A percentile compares a stretch with the other conserved stretches of the same genome.
phyloP scores from a whole-genome alignment of 2,797 vertebrate species.

The Toxotes lorentzi region DNA sequence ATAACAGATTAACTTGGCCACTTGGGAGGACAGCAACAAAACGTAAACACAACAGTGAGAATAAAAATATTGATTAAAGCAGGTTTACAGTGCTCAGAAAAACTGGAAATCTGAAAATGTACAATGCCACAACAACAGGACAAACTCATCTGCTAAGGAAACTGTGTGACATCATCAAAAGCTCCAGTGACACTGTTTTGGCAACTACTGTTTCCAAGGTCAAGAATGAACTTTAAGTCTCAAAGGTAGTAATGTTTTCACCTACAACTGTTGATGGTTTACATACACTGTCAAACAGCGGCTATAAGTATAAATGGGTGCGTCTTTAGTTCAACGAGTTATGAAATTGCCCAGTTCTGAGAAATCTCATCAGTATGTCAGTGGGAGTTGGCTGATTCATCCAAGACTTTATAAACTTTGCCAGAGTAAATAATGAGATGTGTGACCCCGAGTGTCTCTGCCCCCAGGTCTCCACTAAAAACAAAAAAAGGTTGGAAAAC shows the following conservation, averaged over 20 bases:
- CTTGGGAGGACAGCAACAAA: neutral
- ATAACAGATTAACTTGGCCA: neutral
- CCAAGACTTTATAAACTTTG: slow-evolving; percentile 37
- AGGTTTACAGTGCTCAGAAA: neutral
- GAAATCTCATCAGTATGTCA: slow-evolving; percentile 32
- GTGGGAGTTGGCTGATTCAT: slow-evolving; percentile 50
- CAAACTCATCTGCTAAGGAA: neutral
- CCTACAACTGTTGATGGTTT: slow-evolving; percentile 2
- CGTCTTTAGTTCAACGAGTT: slow-evolving; percentile 24
- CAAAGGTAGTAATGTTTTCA: slow-evolving; percentile 11
- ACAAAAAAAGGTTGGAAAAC: slow-evolving; percentile 31
- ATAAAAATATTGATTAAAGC: neutral
- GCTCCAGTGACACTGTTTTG: neutral
- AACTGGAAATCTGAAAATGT: neutral
- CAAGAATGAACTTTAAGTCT: neutral
- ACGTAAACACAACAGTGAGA: neutral
- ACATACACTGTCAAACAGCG: neutral
- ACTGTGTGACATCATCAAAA: slow-evolving; percentile 4
- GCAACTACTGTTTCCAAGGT: neutral
- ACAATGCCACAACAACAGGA: neutral
- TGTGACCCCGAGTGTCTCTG: slow-evolving; percentile 13
- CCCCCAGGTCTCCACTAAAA: slow-evolving; percentile 20
- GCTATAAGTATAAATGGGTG: slow-evolving; percentile 21
- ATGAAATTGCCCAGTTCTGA: neutral
- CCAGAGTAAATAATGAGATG: slow-evolving; percentile 56